phyloP scores from a whole-genome alignment of 2,797 vertebrate genomes.

The Smutsia gigantea region DNA sequence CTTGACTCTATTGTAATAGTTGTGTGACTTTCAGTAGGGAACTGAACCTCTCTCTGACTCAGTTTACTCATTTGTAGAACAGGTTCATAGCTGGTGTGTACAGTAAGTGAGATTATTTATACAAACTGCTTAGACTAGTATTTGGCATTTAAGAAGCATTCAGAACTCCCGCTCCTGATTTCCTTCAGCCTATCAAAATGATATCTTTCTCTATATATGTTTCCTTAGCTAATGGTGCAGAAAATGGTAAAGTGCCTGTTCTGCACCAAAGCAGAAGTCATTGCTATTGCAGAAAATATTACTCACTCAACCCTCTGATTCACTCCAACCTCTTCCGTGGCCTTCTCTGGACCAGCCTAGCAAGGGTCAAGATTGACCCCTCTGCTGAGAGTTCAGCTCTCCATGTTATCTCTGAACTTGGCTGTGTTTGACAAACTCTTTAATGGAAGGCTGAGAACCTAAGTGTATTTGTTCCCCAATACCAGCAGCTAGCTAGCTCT shows the following conservation, averaged over 20 bases:
- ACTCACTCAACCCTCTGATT: background rate
- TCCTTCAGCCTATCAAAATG: background rate
- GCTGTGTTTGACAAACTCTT: background rate
- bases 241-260: background rate
- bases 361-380: background rate
- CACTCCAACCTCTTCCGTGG: background rate
- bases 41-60: background rate
- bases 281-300: background rate
- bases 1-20: background rate
- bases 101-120: background rate
- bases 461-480: background rate
- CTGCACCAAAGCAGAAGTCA: background rate
- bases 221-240: background rate
- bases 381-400: background rate
- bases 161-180: background rate
- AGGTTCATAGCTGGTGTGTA: background rate
- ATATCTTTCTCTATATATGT: background rate
- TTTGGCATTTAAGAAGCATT: background rate
- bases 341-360: background rate
- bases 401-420: background rate
- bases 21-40: background rate
- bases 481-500: background rate
- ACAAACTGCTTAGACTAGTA: background rate
- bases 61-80: background rate
- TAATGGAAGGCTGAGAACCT: background rate